Base-by-base conservation (phyloP, 2,797 vertebrate species). In the Rhabdomys pumilio region DNA sequence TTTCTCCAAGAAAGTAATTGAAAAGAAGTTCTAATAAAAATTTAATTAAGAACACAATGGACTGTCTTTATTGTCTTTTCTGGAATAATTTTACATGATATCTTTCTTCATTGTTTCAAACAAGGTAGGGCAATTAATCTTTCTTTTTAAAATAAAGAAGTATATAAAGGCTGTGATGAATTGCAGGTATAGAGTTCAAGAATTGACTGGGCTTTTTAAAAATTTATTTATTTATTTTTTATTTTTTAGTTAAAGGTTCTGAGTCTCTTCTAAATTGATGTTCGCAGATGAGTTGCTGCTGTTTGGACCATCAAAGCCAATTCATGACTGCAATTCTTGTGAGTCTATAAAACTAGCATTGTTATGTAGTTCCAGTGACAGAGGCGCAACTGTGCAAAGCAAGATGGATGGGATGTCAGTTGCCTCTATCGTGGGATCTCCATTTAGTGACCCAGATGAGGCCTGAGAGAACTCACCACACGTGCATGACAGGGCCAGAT, bases 361-460 rank as follows among this genome's bases (percentile, higher is more conserved):
- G 98, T 98, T 98, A 98, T 97, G 96, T 98, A 98, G 98, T 98
- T 98, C 98, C 98, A 97, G 98, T 98, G 99, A 98, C 98, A 98
- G 98, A 98, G 91, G 98, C 91, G 96, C 98, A 96, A 97, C 98
- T 98, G 98, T 99, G 98, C 98, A 98, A 97, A 98, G 95, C 98
- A 99, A 99, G 99, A 99, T 99, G 98, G 99, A 99, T 99, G 99
- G 98, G 98, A 98, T 99, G 99, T 99, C 99, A 98, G 98, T 91
- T 98, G 98, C 98, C 97, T 98, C 97, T 98, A 98, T 98, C 99
- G 98, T 98, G 98, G 99, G 98, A 99, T 98, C 98, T 98, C 98
- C 98, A 98, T 99, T 99, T 99, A 98, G 98, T 98, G 98, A 98
- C 99, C 98, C 98, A 99, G 98, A 99, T 98, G 98, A 98, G 97